These are phyloP conservation scores for Pterostichus niger DNA, from an alignment of 2,888 invertebrate genomes.

Conservation along the genomic window DNA sequence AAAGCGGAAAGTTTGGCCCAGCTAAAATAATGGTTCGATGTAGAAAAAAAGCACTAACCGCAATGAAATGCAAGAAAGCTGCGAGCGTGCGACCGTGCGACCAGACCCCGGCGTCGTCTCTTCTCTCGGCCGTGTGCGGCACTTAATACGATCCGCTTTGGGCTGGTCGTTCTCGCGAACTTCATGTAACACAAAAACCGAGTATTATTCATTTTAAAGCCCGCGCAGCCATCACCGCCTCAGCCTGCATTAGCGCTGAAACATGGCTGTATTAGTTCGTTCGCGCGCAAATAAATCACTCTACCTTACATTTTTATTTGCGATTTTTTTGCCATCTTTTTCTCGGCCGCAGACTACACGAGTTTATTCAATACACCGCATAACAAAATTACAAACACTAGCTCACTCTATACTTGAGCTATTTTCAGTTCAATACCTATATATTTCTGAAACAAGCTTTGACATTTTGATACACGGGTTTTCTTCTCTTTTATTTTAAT, in stretches of 20 bases:
- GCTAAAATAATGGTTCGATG: constrained; percentile 8
- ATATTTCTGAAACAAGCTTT: too few species aligned
- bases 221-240: constrained; percentile 44
- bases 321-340: constrained; percentile 42
- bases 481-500: too few species aligned
- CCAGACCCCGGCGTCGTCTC: neutral
- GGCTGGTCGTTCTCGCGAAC: constrained; percentile 39
- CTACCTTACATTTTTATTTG: constrained; percentile 54
- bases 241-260: constrained; percentile 53
- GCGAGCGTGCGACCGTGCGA: neutral
- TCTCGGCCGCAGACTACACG: constrained; percentile 16
- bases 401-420: too few species aligned
- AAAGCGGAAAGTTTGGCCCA: constrained; percentile 28
- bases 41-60: constrained; percentile 39
- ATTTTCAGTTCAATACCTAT: too few species aligned
- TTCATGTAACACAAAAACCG: constrained; percentile 55
- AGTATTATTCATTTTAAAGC: constrained; percentile 62
- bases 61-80: constrained; percentile 43
- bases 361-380: neutral
- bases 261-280: constrained; percentile 60
- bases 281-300: constrained; percentile 55
- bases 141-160: constrained; percentile 33
- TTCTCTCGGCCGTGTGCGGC: neutral
- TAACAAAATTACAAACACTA: neutral
- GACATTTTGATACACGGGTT: too few species aligned